Conservation (phyloP, 2,113 vertebrate species). For the Tetrao urogallus region DNA sequence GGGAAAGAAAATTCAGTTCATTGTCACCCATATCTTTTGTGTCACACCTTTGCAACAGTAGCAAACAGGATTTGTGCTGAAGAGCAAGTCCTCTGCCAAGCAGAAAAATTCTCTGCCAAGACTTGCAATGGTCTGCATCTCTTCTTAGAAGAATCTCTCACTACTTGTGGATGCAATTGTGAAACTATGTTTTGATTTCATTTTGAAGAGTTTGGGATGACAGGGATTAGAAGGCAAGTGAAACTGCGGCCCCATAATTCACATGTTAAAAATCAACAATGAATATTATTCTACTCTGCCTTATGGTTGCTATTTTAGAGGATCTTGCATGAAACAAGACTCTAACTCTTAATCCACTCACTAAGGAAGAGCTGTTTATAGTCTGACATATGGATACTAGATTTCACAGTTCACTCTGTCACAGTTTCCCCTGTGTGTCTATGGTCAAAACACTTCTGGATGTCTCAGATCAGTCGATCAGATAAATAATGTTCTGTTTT, state of each 20-base stretch:
- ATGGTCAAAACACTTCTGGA: neutral
- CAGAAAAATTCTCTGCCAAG: neutral
- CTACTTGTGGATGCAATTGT: neutral
- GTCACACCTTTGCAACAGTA: neutral
- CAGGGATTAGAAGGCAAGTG: neutral
- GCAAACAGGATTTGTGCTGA: neutral
- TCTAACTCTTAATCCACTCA: neutral
- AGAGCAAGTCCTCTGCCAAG: neutral
- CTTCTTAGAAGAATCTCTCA: neutral
- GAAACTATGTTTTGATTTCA: neutral
- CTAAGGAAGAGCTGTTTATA: neutral
- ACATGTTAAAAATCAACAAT: neutral
- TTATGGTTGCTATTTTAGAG: neutral
- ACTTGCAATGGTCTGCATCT: neutral
- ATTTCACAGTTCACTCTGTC: neutral
- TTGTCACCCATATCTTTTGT: neutral
- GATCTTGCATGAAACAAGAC: neutral
- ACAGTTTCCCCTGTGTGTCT: neutral
- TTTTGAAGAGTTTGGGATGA: neutral
- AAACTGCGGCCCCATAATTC: neutral
- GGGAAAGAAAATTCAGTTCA: neutral
- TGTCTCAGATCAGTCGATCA: neutral
- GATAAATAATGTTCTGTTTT: neutral
- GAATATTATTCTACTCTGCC: neutral
- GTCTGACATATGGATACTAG: neutral